Evolutionary conservation across 2,888 invertebrate species (phyloP).

Genomic region (Aethes cnicana): DNA sequence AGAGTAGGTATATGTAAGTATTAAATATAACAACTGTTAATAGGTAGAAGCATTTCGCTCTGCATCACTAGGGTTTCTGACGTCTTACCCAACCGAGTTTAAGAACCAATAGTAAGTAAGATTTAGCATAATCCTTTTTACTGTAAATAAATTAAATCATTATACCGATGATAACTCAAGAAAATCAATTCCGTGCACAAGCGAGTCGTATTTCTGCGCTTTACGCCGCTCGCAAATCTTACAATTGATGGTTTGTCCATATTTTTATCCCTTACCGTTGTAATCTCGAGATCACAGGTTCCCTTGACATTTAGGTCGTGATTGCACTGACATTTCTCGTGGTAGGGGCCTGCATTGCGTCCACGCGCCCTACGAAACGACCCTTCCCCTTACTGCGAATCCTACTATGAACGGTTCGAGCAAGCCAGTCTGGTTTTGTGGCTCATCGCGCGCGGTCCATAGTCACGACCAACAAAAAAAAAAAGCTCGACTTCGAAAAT

Average conservation of each 20-base stretch:
- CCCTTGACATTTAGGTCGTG: slow-evolving; percentile 52
- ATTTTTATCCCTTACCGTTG: slow-evolving; percentile 46
- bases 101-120: slow-evolving; percentile 5
- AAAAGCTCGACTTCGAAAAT: slow-evolving; percentile 64
- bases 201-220: slow-evolving; percentile 64
- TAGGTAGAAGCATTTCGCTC: no score
- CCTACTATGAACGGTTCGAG: slow-evolving; percentile 70
- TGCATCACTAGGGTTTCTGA: no score
- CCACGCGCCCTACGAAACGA: slow-evolving; percentile 75
- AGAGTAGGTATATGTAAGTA: no score
- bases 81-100: no score
- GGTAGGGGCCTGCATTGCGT: slow-evolving; percentile 73
- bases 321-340: slow-evolving; percentile 49
- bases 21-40: no score
- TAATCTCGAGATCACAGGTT: slow-evolving; percentile 28
- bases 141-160: slow-evolving; percentile 56
- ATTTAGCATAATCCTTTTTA: slow-evolving; percentile 36
- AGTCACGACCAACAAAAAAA: slow-evolving; percentile 57
- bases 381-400: slow-evolving; percentile 80
- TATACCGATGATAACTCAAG: slow-evolving; percentile 49
- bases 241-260: slow-evolving; percentile 56
- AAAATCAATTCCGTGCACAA: slow-evolving; percentile 57
- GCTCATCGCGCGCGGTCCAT: slow-evolving; percentile 73
- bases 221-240: slow-evolving; percentile 45
- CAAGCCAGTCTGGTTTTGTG: slow-evolving; percentile 80